These are phyloP conservation scores for Tribolium castaneum DNA, from an alignment of 1,140 invertebrate genomes.

Conservation along the genomic window DNA sequence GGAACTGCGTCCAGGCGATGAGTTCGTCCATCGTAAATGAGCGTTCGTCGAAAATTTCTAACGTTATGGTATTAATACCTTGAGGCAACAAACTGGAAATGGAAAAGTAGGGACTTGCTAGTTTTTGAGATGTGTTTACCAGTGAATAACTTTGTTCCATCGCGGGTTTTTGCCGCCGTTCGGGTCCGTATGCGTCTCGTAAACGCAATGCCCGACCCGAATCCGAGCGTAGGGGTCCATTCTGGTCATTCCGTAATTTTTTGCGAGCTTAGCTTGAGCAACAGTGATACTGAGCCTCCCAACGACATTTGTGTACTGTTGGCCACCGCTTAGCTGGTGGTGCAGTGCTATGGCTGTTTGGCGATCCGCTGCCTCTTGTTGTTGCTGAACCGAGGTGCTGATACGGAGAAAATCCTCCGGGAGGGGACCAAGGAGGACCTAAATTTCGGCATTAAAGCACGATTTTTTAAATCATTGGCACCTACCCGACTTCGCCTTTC, in stretches of 20 bases:
- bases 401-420: slow-evolving; percentile 85
- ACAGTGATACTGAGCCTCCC: slow-evolving; percentile 86
- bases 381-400: slow-evolving; percentile 66
- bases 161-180: slow-evolving; percentile 96
- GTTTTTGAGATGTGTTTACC: slow-evolving; percentile 67
- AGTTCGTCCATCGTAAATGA: slow-evolving; percentile 96
- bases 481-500: slow-evolving; percentile 59
- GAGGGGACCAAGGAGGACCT: slow-evolving; percentile 83
- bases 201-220: slow-evolving; percentile 90
- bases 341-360: slow-evolving; percentile 84
- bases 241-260: slow-evolving; percentile 95
- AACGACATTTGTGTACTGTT: slow-evolving; percentile 66
- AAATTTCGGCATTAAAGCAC: neutral
- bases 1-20: slow-evolving; percentile 91
- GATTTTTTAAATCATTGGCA: slow-evolving; percentile 33
- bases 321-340: slow-evolving; percentile 72
- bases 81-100: slow-evolving; percentile 81
- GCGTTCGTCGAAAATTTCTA: slow-evolving; percentile 98
- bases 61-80: slow-evolving; percentile 87
- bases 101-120: neutral
- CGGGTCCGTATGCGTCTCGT: slow-evolving; percentile 93
- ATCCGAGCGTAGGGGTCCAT: slow-evolving; percentile 98
- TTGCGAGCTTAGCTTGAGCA: slow-evolving; percentile 89
- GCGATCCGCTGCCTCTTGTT: slow-evolving; percentile 81
- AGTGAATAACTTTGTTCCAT: slow-evolving; percentile 95